phyloP scores from a whole-genome alignment of 2,797 vertebrate species.

The Petrocephalus schoutedeni region DNA sequence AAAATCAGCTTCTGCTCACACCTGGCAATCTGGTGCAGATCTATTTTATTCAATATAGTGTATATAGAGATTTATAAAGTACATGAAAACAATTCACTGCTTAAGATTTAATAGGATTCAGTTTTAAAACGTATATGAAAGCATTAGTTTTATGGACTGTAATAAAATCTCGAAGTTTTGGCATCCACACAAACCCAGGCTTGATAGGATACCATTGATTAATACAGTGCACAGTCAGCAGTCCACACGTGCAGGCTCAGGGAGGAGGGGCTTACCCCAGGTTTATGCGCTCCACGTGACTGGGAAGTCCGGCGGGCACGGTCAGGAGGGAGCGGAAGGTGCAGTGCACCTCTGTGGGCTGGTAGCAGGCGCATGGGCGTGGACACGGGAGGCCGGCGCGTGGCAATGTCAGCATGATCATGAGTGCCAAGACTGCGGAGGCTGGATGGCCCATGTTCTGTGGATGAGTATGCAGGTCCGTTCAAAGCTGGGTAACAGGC shows the following conservation, averaged over 20 bases:
- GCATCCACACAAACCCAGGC: background rate
- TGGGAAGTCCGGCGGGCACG: conserved; percentile 66
- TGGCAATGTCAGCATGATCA: conserved; percentile 46
- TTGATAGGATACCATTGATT: background rate
- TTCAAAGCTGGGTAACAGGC: conserved; percentile 16
- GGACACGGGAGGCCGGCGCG: conserved; percentile 59
- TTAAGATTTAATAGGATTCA: background rate
- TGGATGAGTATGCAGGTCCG: background rate
- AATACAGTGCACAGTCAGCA: background rate
- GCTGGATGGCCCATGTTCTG: conserved; percentile 37
- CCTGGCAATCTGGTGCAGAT: background rate
- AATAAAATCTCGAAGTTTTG: background rate
- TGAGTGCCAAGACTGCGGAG: conserved; percentile 58
- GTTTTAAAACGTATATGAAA: background rate
- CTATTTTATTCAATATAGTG: background rate
- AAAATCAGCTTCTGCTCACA: background rate
- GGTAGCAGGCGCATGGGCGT: conserved; percentile 79
- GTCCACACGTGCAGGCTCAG: background rate
- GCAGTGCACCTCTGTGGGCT: conserved; percentile 83
- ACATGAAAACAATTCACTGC: background rate
- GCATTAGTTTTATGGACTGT: background rate
- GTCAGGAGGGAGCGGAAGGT: conserved; percentile 79
- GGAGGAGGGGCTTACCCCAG: conserved; percentile 67
- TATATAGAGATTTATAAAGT: background rate
- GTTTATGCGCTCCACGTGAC: conserved; percentile 79